Percentiles rank a stretch among this genome's conserved stretches.
phyloP scores from a whole-genome alignment of 1,140 invertebrate species.

The Drosophila pseudoobscura region DNA sequence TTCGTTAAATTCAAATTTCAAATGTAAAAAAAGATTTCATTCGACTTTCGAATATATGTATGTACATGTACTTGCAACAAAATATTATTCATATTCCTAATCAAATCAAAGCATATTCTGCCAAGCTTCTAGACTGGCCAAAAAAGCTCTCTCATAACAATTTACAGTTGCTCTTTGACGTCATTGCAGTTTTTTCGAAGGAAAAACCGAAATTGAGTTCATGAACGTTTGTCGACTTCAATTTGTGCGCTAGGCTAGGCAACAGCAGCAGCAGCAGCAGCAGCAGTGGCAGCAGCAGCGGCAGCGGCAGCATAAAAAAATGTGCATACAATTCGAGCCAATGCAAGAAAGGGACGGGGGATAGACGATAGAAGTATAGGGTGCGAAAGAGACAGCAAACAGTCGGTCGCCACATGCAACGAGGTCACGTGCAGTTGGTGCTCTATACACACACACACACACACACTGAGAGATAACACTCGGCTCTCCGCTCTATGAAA shows the following conservation, averaged over 20 bases:
- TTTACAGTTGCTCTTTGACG: constrained; percentile 79
- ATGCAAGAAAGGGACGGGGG: constrained; percentile 5
- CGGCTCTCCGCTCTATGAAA: constrained; percentile 39
- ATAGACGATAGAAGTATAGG: neutral
- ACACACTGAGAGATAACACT: constrained; percentile 21
- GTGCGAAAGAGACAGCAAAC: constrained; percentile 13
- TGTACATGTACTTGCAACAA: neutral
- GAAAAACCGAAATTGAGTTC: constrained; percentile 80
- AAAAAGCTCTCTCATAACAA: constrained; percentile 14
- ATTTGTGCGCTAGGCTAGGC: constrained; percentile 63
- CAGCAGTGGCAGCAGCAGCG: no score
- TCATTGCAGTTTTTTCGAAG: constrained; percentile 68
- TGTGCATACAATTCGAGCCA: constrained; percentile 61
- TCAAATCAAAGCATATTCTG: neutral
- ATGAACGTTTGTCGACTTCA: constrained; percentile 82
- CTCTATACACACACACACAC: constrained; percentile 47
- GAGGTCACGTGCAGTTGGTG: constrained; percentile 77
- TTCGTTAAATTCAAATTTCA: constrained; percentile 16
- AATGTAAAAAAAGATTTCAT: neutral
- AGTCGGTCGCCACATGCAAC: constrained; percentile 61
- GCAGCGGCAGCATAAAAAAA: constrained; percentile 28
- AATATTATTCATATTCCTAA: neutral
- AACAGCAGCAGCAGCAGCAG: constrained; percentile 10
- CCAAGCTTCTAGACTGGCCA: neutral
- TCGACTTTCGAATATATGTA: neutral